phyloP scores from a whole-genome alignment of 2,797 vertebrate species.

The Artibeus jamaicensis region DNA sequence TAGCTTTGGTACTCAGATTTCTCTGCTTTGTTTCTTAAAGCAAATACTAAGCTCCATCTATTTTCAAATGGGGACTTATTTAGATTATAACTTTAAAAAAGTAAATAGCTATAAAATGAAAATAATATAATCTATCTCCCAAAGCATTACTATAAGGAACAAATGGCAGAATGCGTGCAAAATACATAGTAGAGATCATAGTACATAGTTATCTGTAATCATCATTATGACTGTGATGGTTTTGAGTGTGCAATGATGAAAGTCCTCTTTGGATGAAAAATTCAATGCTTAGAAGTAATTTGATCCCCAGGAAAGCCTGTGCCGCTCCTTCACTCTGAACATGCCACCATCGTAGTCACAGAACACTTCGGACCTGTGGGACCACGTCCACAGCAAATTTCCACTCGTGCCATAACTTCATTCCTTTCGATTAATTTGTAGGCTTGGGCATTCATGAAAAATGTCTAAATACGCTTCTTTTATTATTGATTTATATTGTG shows the following conservation, averaged over 20 bases:
- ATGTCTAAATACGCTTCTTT: not conserved
- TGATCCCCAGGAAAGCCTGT: not conserved
- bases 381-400: not conserved
- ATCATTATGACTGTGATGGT: conserved; percentile 20
- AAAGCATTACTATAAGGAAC: not conserved
- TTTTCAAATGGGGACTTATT: not conserved
- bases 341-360: not conserved
- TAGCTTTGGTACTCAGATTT: not conserved
- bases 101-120: not conserved
- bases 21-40: not conserved
- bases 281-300: conserved; percentile 6
- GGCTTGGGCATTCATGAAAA: not conserved
- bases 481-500: not conserved
- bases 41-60: not conserved
- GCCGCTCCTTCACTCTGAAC: not conserved
- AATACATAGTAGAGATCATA: not conserved
- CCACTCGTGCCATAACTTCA: not conserved
- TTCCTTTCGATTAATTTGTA: conserved; percentile 17
- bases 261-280: not conserved
- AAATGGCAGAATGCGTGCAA: conserved; percentile 29
- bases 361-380: not conserved
- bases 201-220: not conserved
- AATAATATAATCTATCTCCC: not conserved
- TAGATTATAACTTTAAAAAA: not conserved
- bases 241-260: not conserved